Base-by-base conservation (phyloP, 1,140 invertebrate species). In the Panagrolaimus sp. region DNA sequence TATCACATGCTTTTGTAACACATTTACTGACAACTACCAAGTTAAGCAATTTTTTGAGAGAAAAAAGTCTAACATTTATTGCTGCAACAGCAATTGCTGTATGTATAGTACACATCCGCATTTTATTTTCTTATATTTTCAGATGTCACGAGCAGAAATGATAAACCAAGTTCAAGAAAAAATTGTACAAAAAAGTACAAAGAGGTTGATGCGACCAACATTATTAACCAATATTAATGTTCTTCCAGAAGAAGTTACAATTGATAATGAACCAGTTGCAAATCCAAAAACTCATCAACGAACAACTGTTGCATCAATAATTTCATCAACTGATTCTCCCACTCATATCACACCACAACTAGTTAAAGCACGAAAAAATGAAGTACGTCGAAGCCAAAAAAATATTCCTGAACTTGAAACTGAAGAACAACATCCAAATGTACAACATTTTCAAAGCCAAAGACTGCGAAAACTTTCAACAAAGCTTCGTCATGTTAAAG, bases 201-300 rank as follows among this genome's bases (percentile, higher is more conserved):
- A 61, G 9, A 67, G 72, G 27, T 38, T 71, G 4, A 23, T 71
- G 9, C 16, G 69, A 31, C 69, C 69, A 9, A 68, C 43, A 13
- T 44, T 71, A n/a, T 48, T 71, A n/a, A 71, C 48, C 69, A 71
- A 71, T 43, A 63, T 69, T 42, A 67, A 67, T 23, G 66, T 67
- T 25, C 46, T 67, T 25, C 23, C 23, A 14, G 16, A 23, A 20
- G 42, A 57, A 16, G 66, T 64, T 13, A 64, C 53, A 63, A 63
- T 67, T n/a, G 66, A 67, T 20, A 20, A 51, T 64, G 20, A 51
- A 5, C 65, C 65, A 44, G 65, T 48, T 5, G 43, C 42, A 20
- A 42, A 66, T 57, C 13, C 43, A n/a, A 42, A 48, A 8, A 44
- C 23, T 20, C 43, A 61, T 44, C 53, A 67, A 43, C 9, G 66